Evolutionary conservation across 2,113 vertebrate genomes (phyloP).

Genomic region (Ctenomys sociabilis): DNA sequence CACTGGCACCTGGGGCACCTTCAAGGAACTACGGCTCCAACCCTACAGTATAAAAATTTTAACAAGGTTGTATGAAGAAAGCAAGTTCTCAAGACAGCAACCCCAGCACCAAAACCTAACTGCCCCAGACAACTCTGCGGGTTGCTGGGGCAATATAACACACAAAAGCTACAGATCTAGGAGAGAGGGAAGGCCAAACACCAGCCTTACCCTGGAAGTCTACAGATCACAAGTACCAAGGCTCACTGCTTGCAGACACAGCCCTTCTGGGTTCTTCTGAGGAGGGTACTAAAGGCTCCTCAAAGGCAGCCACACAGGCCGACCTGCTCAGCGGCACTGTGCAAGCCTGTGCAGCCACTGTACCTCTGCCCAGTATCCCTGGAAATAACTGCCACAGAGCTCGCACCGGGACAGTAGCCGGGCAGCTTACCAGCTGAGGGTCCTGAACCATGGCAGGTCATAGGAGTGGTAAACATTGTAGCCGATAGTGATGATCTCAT

Average conservation of each 20-base stretch:
- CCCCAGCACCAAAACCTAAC: background rate
- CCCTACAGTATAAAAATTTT: background rate
- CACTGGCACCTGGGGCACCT: background rate
- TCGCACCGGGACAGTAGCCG: background rate
- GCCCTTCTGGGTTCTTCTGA: background rate
- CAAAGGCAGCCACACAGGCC: background rate
- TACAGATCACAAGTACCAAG: background rate
- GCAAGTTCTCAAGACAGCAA: background rate
- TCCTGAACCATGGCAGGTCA: conserved; percentile 98
- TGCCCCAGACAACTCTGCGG: background rate
- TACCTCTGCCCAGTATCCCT: background rate
- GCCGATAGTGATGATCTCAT: conserved; percentile 98
- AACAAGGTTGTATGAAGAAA: background rate
- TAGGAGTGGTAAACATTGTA: conserved; percentile 99
- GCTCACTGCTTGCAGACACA: background rate
- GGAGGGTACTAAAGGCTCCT: background rate
- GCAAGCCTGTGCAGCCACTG: background rate
- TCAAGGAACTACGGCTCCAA: background rate
- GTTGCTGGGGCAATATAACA: background rate
- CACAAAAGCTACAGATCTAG: background rate
- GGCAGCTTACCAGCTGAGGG: conserved; percentile 94
- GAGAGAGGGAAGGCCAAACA: background rate
- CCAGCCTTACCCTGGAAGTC: background rate
- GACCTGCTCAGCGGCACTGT: background rate
- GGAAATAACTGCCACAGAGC: background rate